Conservation (phyloP, 2,888 invertebrate species). For the Diadromus collaris region DNA sequence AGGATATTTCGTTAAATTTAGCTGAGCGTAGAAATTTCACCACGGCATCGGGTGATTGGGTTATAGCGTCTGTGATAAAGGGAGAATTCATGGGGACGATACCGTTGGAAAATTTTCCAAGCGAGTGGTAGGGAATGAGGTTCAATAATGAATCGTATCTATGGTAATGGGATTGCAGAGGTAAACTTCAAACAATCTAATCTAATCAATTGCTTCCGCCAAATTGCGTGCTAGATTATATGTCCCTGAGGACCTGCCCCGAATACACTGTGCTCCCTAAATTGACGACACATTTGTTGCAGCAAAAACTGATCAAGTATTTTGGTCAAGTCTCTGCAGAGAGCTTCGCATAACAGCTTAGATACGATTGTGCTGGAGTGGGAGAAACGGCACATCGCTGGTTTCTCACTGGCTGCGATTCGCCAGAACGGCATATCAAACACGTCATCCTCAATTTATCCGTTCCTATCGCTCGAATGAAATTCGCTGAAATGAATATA, state of each 20-base stretch:
- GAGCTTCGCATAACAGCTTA: background rate
- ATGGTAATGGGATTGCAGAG: constrained; percentile 13
- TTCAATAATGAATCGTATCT: constrained; percentile 59
- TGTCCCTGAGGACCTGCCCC: constrained; percentile 5
- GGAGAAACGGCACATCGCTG: no score
- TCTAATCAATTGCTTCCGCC: constrained; percentile 50
- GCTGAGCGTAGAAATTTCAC: constrained; percentile 30
- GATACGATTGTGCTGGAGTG: background rate
- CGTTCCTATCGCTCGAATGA: no score
- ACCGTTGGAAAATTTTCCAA: constrained; percentile 38
- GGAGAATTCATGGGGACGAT: constrained; percentile 38
- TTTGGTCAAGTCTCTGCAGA: background rate
- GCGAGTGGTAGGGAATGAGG: constrained; percentile 46
- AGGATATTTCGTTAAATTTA: constrained; percentile 51
- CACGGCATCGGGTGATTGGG: constrained; percentile 20
- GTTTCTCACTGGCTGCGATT: no score
- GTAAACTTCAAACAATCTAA: constrained; percentile 47
- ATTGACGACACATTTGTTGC: background rate
- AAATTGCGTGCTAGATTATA: constrained; percentile 35
- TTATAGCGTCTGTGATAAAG: constrained; percentile 2
- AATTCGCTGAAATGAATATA: no score
- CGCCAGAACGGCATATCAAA: no score
- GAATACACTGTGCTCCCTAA: background rate
- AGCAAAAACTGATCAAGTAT: background rate
- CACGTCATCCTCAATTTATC: no score